Evolutionary conservation across 2,113 vertebrate genomes (phyloP).

Genomic region (Corydoras sp.): DNA sequence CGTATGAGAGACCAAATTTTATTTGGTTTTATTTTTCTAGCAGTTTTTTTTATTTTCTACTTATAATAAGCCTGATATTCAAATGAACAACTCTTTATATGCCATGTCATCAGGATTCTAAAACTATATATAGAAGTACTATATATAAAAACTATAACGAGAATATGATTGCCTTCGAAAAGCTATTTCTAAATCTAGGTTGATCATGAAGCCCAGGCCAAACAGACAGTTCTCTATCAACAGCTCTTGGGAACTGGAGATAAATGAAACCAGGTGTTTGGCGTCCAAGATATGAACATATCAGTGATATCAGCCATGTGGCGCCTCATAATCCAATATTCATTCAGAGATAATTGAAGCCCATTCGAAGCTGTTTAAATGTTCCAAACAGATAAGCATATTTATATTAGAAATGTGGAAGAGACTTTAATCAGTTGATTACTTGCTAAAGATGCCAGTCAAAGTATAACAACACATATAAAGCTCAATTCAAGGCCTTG

Average conservation of each 20-base stretch:
- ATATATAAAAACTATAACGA: neutral
- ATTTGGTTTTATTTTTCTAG: too few relatives aligned
- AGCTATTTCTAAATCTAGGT: neutral
- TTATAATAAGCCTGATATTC: too few relatives aligned
- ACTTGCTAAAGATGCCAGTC: neutral
- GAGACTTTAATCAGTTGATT: neutral
- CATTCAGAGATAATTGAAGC: neutral
- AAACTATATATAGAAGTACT: neutral
- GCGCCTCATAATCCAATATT: constrained; percentile 16
- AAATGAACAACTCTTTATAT: too few relatives aligned
- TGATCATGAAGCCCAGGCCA: constrained; percentile 7
- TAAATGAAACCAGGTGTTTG: constrained; percentile 39
- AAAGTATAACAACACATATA: neutral
- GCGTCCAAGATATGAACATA: constrained; percentile 31
- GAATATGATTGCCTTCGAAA: constrained; percentile 12
- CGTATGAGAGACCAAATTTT: too few relatives aligned
- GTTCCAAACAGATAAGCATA: neutral
- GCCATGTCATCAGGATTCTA: too few relatives aligned
- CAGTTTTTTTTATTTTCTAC: too few relatives aligned
- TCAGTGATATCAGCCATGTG: constrained; percentile 20
- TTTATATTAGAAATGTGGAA: neutral
- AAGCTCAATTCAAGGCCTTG: neutral
- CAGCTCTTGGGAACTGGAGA: constrained; percentile 13
- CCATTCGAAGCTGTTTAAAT: constrained; percentile 1
- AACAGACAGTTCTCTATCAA: constrained; percentile 11